These are phyloP conservation scores for Abscondita cerata DNA, from an alignment of 2,888 invertebrate genomes.

Conservation along the genomic window DNA sequence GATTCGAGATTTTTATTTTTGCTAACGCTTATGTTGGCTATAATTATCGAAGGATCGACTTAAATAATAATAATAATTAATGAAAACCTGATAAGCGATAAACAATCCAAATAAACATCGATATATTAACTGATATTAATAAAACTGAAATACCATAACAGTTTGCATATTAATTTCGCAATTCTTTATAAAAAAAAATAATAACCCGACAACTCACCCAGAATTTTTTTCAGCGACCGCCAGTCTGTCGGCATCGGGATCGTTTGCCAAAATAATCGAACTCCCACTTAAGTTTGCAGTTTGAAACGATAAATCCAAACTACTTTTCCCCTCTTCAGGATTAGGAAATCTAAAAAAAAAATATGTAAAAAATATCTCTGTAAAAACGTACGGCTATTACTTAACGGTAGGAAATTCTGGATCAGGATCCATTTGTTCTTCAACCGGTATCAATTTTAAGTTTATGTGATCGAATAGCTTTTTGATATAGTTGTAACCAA, in stretches of 20 bases:
- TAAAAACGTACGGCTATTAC: constrained; percentile 45
- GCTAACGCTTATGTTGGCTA: no score
- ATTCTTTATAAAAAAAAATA: constrained; percentile 1
- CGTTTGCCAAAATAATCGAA: constrained; percentile 89
- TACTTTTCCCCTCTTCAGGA: constrained; percentile 91
- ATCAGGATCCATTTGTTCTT: constrained; percentile 85
- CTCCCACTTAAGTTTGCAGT: constrained; percentile 77
- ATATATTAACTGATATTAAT: not conserved
- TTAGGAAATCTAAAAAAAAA: constrained; percentile 78
- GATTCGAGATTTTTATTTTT: no score
- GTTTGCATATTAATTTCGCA: not conserved
- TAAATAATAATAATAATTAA: no score
- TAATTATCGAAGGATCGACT: no score
- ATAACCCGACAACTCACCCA: constrained; percentile 58
- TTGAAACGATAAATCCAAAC: constrained; percentile 67
- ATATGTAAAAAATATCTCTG: not conserved
- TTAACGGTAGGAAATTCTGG: constrained; percentile 97
- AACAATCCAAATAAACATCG: no score
- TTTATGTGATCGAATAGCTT: constrained; percentile 77
- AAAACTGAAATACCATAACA: not conserved
- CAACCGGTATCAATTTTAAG: constrained; percentile 73
- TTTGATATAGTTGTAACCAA: constrained; percentile 81
- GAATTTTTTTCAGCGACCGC: constrained; percentile 87
- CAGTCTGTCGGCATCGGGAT: constrained; percentile 97
- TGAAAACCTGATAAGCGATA: no score